Evolutionary conservation across 37 sponge, comb jelly and placozoan species (phyloP).

Genomic region (Mnemiopsis leidyi): DNA sequence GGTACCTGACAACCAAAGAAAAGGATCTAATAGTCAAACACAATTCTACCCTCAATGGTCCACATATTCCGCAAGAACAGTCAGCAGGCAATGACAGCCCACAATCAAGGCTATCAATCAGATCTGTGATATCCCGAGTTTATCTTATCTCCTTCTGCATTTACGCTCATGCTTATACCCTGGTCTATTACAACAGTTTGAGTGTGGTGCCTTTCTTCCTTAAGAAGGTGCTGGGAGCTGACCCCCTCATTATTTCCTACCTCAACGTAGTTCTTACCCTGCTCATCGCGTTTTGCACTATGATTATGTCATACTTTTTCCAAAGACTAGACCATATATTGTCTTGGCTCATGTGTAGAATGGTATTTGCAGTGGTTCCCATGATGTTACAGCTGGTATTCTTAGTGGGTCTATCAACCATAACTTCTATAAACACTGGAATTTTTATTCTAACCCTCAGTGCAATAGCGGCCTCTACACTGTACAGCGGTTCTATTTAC

Average conservation of each 20-base stretch:
- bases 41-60: too few species aligned
- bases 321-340: neutral
- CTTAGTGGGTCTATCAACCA: neutral
- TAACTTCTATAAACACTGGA: neutral
- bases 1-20: too few species aligned
- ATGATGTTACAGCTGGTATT: neutral
- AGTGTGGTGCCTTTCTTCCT: slow-evolving; percentile 16
- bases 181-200: neutral
- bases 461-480: neutral
- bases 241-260: neutral
- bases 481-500: slow-evolving; percentile 4
- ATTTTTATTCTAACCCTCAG: neutral
- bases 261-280: neutral
- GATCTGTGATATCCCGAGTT: neutral
- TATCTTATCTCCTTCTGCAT: neutral
- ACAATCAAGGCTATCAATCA: too few species aligned
- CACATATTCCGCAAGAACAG: too few species aligned
- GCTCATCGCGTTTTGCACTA: neutral
- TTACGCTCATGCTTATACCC: neutral
- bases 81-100: too few species aligned
- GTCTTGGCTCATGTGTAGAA: neutral
- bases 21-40: too few species aligned
- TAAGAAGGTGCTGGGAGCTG: neutral
- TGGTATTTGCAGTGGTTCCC: neutral
- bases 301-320: neutral